Evolutionary conservation across 2,113 vertebrate species (phyloP).

Genomic region (Cryptomyrus ogoouensis): DNA sequence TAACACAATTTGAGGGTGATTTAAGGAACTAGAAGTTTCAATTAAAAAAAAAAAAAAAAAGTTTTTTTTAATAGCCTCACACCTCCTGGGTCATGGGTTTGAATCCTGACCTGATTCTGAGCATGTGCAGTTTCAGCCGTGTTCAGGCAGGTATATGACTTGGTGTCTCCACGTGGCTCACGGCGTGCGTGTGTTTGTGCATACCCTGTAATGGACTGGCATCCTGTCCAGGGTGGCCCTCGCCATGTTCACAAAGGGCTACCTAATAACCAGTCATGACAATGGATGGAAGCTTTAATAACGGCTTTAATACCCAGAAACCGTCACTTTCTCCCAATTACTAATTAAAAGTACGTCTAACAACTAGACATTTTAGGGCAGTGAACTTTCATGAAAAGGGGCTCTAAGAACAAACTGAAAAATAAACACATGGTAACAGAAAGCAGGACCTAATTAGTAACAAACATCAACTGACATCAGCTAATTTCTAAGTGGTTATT

Average conservation of each 20-base stretch:
- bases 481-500: background rate
- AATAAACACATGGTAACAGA: background rate
- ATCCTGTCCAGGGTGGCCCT: background rate
- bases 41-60: background rate
- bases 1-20: background rate
- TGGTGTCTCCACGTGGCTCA: background rate
- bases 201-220: background rate
- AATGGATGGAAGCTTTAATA: background rate
- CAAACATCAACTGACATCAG: background rate
- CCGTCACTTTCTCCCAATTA: background rate
- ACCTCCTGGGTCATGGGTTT: background rate
- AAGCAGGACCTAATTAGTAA: background rate
- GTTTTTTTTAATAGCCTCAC: background rate
- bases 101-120: background rate
- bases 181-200: background rate
- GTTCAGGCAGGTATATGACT: background rate
- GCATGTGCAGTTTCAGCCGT: background rate
- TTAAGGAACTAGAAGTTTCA: background rate
- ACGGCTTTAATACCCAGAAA: background rate
- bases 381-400: background rate
- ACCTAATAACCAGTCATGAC: background rate
- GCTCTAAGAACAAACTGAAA: background rate
- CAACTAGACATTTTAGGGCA: conserved; percentile 5
- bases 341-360: background rate
- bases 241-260: background rate